Base-by-base conservation (phyloP, 2,113 vertebrate genomes). In the Rafetus swinhoei region DNA sequence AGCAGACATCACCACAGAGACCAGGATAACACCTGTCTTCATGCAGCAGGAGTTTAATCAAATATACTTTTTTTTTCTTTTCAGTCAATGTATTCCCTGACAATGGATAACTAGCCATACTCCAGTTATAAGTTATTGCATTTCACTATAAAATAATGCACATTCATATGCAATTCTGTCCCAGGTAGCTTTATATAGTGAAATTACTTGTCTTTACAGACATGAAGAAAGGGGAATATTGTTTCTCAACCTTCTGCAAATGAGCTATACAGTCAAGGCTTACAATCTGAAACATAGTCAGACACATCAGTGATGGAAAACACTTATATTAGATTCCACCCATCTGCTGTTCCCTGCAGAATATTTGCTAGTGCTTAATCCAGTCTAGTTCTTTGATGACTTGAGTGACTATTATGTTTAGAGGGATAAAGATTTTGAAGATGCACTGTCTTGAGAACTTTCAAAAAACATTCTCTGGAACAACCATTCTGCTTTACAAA, bases 141-240 rank as follows among this genome's bases (percentile, higher is more conserved):
- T 29, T 79, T 84, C 83, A 89, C 14, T n/a, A 65, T 89, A 35
- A 82, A 93, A 93, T 89, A 76, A 79, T 86, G 10, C 82, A 79
- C 14, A 53, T 89, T 86, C 74, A 89, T 59, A 54, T 54, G 93
- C 2, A 89, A 50, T 54, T 56, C 4, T 0, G 15, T 4, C 89
- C 6, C 2, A 72, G 53, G 1, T 13, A 84, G 35, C 84, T 93
- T 72, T 16, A 72, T 72, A 19, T 9, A 35, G n/a, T 53, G n/a
- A 13, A 93, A 90, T 89, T 84, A 81, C 27, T 77, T 87, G 35
- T 62, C 27, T 95, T 94, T 72, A 18, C n/a, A 72, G n/a, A 72
- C n/a, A 21, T 72, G 89, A 81, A 94, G 93, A 90, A 95, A 84
- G 53, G 74, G 82, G 74, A 90, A 79, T 89, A 89, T 65, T 72